phyloP scores from a whole-genome alignment of 1,140 invertebrate species.

The Pantala flavescens region DNA sequence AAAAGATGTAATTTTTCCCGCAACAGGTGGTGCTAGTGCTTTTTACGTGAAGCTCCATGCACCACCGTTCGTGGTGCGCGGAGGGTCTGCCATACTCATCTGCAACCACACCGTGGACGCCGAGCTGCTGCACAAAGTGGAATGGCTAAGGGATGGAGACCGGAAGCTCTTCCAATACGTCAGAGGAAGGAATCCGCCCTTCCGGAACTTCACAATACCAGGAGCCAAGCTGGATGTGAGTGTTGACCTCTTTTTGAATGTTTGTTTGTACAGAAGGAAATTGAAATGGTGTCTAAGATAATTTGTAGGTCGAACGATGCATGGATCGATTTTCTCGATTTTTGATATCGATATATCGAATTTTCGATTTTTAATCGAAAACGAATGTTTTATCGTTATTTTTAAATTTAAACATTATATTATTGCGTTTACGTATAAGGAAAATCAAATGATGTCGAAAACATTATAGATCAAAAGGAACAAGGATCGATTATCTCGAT shows the following conservation, averaged over 20 bases:
- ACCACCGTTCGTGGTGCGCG: constrained; percentile 37
- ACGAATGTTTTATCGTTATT: too few relatives aligned
- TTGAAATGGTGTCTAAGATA: too few relatives aligned
- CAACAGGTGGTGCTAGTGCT: neutral
- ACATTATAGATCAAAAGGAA: too few relatives aligned
- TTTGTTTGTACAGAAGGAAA: too few relatives aligned
- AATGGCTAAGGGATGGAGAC: constrained; percentile 56
- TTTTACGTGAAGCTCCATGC: constrained; percentile 34
- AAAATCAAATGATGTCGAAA: too few relatives aligned
- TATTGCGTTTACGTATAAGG: too few relatives aligned
- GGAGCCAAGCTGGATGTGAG: constrained; percentile 52
- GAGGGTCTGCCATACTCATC: constrained; percentile 33
- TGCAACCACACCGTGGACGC: constrained; percentile 38
- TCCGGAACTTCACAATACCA: constrained; percentile 47
- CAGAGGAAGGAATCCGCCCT: constrained; percentile 59
- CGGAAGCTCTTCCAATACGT: constrained; percentile 70
- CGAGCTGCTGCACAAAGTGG: constrained; percentile 40
- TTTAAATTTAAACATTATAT: too few relatives aligned
- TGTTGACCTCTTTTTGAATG: neutral
- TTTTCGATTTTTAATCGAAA: too few relatives aligned
- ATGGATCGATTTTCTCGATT: too few relatives aligned
- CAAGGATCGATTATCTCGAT: too few relatives aligned
- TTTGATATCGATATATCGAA: too few relatives aligned
- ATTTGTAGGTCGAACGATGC: too few relatives aligned
- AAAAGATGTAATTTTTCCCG: neutral